Evolutionary conservation across 2,888 invertebrate genomes (phyloP), one percentile per base, ranked within the genome.

Genomic region (Drosophila niveifrons): DNA sequence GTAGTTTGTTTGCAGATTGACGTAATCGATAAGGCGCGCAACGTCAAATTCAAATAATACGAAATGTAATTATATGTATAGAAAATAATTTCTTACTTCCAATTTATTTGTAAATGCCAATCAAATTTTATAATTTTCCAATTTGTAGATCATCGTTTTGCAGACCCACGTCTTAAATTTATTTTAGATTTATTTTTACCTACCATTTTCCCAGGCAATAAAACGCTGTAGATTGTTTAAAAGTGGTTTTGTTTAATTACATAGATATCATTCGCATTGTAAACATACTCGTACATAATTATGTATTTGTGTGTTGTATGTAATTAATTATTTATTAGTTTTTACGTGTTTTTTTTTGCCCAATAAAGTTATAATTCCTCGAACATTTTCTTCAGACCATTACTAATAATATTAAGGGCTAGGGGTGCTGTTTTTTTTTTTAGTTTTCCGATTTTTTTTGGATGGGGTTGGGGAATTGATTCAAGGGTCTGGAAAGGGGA

Each of bases 241-340:
- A 78, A 77, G 79, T 77, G 76, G 70, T 76, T 74, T 76, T 74
- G 63, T 78, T 77, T 77, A 61, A 71, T 78, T 78, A 78, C 61
- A 71, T 78, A 77, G 66, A 76, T 78, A 74, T 75, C 75, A 66
- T 77, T 78, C 76, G 76, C 76, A 50, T 78, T 74, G 63, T 64
- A 62, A 55, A 77, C 66, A 78, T 57, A 75, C 78, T 57, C 56
- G 29, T 66, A 63, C 67, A 68, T 71, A 23, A 23, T 23, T 23
- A 41, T 41, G 39, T 15, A 63, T 43, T 58, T 62, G n/a, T 62
- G 29, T 51, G 41, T 43, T 62, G 47, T 46, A 44, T 58, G 53
- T 51, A 43, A 47, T 44, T 47, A 43, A 36, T 43, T 10, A 17
- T 53, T 39, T 52, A 18, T 31, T 50, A 41, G 17, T 51, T 47